Evolutionary conservation across 2,797 vertebrate species (phyloP).

Genomic region (Pampus argenteus): DNA sequence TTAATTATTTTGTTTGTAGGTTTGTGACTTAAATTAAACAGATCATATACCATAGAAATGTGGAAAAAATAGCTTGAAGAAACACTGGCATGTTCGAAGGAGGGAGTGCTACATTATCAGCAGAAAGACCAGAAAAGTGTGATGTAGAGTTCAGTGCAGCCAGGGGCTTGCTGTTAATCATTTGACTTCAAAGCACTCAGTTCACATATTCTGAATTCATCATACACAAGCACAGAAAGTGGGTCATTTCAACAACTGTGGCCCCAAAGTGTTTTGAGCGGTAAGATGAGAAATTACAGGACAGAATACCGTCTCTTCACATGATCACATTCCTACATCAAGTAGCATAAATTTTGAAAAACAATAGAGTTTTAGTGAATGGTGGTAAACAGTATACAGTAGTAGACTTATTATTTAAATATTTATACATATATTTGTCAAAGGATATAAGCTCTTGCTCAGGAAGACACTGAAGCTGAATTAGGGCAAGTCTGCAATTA

Average conservation of each 20-base stretch:
- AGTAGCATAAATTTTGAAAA: no score
- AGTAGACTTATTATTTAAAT: slow-evolving; percentile 1
- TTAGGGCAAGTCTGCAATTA: slow-evolving; percentile 43
- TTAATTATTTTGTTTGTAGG: background rate
- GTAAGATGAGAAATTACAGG: slow-evolving; percentile 41
- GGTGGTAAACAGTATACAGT: background rate
- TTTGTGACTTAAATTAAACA: background rate
- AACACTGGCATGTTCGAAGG: slow-evolving; percentile 10
- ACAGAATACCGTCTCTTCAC: slow-evolving; percentile 26
- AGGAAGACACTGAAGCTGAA: slow-evolving; percentile 29
- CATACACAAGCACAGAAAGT: slow-evolving; percentile 62
- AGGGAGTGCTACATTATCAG: slow-evolving; percentile 14
- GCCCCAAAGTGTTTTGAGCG: slow-evolving; percentile 38
- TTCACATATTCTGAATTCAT: slow-evolving; percentile 64
- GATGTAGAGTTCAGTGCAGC: slow-evolving; percentile 42
- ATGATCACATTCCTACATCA: slow-evolving; percentile 7
- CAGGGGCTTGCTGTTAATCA: slow-evolving; percentile 48
- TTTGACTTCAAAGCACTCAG: slow-evolving; percentile 63
- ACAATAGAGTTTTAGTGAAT: background rate
- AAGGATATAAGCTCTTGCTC: slow-evolving; percentile 7
- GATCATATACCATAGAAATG: background rate
- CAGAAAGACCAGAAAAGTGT: slow-evolving; percentile 27
- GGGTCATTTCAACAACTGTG: slow-evolving; percentile 57
- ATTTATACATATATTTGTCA: background rate
- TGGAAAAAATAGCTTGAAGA: slow-evolving; percentile 11